Conservation (phyloP, 2,797 vertebrate species). For the Psittacula echo region DNA sequence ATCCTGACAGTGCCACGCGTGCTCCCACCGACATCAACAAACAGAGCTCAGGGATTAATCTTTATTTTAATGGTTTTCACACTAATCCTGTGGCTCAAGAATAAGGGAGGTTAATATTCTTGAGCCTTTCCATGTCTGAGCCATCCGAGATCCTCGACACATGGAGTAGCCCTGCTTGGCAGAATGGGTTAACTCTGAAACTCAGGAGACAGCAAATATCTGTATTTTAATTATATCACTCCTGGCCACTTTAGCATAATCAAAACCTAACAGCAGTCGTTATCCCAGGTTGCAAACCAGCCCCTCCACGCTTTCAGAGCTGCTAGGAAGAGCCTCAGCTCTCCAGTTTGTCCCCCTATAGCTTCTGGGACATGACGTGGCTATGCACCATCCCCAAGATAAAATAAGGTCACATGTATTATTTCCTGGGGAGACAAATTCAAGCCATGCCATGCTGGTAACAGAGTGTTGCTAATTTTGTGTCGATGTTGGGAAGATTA, state of each 20-base stretch:
- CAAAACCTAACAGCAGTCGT: not conserved
- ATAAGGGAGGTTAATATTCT: not conserved
- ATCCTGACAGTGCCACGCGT: rapidly evolving
- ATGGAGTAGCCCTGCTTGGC: not conserved
- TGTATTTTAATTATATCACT: not conserved
- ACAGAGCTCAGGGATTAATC: not conserved
- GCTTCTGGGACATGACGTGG: not conserved
- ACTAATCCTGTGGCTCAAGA: not conserved
- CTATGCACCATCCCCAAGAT: not conserved
- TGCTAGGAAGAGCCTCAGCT: not conserved
- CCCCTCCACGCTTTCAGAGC: not conserved
- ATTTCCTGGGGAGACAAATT: not conserved
- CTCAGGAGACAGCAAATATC: not conserved
- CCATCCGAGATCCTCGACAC: not conserved
- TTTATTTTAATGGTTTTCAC: not conserved
- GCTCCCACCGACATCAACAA: not conserved
- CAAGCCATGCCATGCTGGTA: not conserved
- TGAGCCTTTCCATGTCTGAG: not conserved
- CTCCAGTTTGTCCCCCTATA: not conserved
- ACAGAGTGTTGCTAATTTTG: not conserved
- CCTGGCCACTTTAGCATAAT: not conserved
- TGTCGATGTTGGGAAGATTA: not conserved
- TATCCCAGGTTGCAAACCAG: not conserved
- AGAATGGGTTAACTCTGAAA: not conserved
- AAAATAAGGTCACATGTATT: not conserved